These are phyloP conservation scores for Melanostoma scalare DNA, from an alignment of 2,888 invertebrate genomes.

Conservation along the genomic window DNA sequence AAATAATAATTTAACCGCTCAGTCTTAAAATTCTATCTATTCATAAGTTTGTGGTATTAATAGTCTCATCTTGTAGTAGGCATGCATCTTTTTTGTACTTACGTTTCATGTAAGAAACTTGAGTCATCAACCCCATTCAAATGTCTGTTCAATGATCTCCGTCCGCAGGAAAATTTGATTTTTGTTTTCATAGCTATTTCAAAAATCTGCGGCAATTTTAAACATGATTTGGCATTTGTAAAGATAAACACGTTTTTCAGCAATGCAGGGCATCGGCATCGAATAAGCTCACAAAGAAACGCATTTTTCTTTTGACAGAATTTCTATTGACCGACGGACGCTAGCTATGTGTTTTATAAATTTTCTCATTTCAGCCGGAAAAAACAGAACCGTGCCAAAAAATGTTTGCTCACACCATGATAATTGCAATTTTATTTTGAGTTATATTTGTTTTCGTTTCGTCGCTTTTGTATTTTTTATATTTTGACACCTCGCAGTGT, in stretches of 20 bases:
- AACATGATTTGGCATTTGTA: slow-evolving; percentile 2
- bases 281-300: slow-evolving; percentile 20
- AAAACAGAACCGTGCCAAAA: slow-evolving; percentile 32
- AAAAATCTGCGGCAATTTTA: slow-evolving; percentile 21
- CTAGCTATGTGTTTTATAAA: neutral
- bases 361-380: slow-evolving; percentile 41
- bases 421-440: slow-evolving; percentile 25
- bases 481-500: slow-evolving; percentile 41
- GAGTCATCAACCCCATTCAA: slow-evolving; percentile 54
- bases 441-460: slow-evolving; percentile 10
- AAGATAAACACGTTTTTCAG: neutral
- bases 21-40: slow-evolving; percentile 22
- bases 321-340: slow-evolving; percentile 26
- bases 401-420: slow-evolving; percentile 13
- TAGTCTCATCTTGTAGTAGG: slow-evolving; percentile 10
- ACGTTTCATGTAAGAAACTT: slow-evolving; percentile 12
- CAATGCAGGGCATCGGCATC: slow-evolving; percentile 17
- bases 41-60: slow-evolving; percentile 41
- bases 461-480: slow-evolving; percentile 10
- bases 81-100: neutral
- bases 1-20: slow-evolving; percentile 51
- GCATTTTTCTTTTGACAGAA: slow-evolving; percentile 20
- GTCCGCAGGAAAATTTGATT: neutral
- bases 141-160: slow-evolving; percentile 1
- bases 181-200: neutral